Evolutionary conservation across 2,888 invertebrate species (phyloP), one percentile per base, ranked within the genome.

Genomic region (Nomada ferruginata): DNA sequence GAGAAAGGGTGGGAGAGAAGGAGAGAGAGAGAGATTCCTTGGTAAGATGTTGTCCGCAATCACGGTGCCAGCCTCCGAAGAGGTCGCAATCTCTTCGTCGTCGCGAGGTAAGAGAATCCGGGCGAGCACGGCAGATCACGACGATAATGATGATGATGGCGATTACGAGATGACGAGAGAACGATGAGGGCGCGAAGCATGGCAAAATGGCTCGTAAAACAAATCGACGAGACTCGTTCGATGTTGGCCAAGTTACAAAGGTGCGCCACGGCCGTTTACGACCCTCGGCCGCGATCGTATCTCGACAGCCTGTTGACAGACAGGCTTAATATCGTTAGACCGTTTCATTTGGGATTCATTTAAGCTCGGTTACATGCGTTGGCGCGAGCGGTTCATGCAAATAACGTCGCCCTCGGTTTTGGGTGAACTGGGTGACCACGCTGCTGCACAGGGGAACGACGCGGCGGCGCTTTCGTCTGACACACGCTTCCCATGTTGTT

Each of bases 131-230:
- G 76, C 66, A 78, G 82, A 85, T 80, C 83, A 82, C 76, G 79
- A 83, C 79, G 84, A 87, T 87, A 82, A 87, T 87, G 83, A 82
- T 79, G 83, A 88, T 78, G 86, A 84, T 69, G 75, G 82, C 81
- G 82, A 83, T 83, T 82, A 84, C 73, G 80, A 76, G 83, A 83
- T 77, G 82, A 83, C 82, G 81, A 82, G 80, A 84, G 83, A 76
- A 78, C 82, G 82, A 82, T 72, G 83, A 76, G 79, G 76, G 83
- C 79, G 83, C 83, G 82, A 75, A 82, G 82, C 81, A 83, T 66
- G 79, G 87, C 82, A 83, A 87, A 89, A 86, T 85, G 73, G 89
- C 85, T 85, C 85, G 86, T 90, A 87, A 90, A 91, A 85, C 89
- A 87, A 90, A 90, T 90, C 89, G 86, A 90, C 86, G 82, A 86